Evolutionary conservation across 2,797 vertebrate species (phyloP).

Genomic region (Chloroceryle inda): DNA sequence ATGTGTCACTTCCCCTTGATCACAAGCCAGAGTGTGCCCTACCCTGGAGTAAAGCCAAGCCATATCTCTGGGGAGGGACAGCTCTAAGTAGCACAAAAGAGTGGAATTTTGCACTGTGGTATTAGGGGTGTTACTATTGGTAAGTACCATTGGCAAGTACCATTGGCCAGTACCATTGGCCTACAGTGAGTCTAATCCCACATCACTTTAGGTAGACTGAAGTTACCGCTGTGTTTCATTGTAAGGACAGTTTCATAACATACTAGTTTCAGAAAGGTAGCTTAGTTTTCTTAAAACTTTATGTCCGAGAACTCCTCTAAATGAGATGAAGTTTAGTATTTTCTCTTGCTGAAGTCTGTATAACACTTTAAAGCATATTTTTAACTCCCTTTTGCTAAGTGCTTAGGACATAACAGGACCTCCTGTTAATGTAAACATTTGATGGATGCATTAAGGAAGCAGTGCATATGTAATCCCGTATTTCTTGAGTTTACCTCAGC

Average conservation of each 20-base stretch:
- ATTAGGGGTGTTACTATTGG: neutral
- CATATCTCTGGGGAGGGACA: neutral
- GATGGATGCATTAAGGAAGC: conserved; percentile 60
- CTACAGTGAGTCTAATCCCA: neutral
- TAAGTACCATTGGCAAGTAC: neutral
- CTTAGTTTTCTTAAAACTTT: conserved; percentile 23
- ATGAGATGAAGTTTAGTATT: neutral
- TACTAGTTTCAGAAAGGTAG: neutral
- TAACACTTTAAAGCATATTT: conserved; percentile 18
- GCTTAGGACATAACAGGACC: conserved; percentile 45
- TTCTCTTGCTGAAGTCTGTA: neutral
- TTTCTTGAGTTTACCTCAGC: conserved; percentile 58
- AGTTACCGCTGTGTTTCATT: neutral
- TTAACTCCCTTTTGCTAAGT: conserved; percentile 32
- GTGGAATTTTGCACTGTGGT: neutral
- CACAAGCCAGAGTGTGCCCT: neutral
- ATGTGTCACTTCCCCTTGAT: neutral
- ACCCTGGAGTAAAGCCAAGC: neutral
- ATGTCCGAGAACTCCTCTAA: conserved; percentile 7
- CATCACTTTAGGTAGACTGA: neutral
- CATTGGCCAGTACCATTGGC: neutral
- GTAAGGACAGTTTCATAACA: neutral
- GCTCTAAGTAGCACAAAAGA: neutral
- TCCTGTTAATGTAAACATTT: conserved; percentile 48
- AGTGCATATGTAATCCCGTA: conserved; percentile 33